Percentiles rank a stretch among this genome's conserved stretches.
Conservation (phyloP, 2,797 vertebrate species). For the Eulemur albifrons region DNA sequence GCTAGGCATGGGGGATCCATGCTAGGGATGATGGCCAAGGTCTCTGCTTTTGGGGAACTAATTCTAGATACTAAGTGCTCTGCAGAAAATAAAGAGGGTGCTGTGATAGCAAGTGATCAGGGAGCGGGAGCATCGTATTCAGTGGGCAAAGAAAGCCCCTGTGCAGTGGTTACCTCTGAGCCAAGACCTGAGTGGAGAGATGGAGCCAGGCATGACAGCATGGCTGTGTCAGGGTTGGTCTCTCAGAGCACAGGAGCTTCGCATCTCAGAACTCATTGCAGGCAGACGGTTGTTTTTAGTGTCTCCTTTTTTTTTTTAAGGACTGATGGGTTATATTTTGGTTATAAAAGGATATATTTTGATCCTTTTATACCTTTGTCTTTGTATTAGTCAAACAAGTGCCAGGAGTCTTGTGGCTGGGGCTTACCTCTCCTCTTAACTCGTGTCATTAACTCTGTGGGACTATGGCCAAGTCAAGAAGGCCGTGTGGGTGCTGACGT, state of each 20-base stretch:
- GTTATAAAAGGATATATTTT: conserved; percentile 37
- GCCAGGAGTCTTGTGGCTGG: neutral
- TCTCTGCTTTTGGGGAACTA: neutral
- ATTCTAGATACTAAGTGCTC: neutral
- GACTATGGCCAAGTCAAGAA: conserved; percentile 17
- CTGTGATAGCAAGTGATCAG: neutral
- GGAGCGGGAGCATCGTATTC: neutral
- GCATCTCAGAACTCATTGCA: neutral
- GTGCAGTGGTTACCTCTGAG: neutral
- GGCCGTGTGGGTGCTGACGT: conserved; percentile 23
- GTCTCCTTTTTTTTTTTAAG: neutral
- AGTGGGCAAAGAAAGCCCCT: neutral
- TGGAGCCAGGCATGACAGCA: rapidly evolving
- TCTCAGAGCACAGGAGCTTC: neutral
- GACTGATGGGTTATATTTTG: too few species aligned
- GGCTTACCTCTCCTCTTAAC: neutral
- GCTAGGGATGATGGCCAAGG: neutral
- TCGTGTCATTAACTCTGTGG: neutral
- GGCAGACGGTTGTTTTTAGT: neutral
- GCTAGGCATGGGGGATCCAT: neutral
- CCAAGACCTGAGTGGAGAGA: neutral
- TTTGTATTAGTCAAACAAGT: conserved; percentile 26
- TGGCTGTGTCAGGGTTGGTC: neutral
- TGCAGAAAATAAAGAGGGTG: neutral
- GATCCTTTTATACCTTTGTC: conserved; percentile 14